Percentiles rank a stretch among this genome's conserved stretches.
phyloP scores from a whole-genome alignment of 2,888 invertebrate species.

The Pogonocherus hispidulus region DNA sequence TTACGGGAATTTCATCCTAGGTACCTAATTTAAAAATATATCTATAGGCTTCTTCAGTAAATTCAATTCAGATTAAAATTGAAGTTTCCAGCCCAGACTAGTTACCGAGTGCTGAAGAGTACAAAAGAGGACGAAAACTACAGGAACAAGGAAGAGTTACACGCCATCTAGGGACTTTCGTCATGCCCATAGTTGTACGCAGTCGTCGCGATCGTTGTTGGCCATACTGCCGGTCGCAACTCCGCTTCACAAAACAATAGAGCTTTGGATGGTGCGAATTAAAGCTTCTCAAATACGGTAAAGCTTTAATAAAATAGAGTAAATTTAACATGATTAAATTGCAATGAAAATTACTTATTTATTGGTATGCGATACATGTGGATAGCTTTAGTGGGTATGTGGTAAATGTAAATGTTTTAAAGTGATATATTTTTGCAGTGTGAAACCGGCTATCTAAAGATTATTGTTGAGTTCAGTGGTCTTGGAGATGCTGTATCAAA shows the following conservation, averaged over 20 bases:
- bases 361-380: not conserved
- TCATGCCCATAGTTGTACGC: slow-evolving; percentile 38
- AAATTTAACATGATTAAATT: not conserved
- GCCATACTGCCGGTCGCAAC: slow-evolving; percentile 42
- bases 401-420: not conserved
- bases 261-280: not conserved
- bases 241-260: slow-evolving; percentile 38
- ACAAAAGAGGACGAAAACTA: slow-evolving; percentile 27
- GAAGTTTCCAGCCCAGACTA: too few relatives aligned
- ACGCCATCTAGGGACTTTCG: slow-evolving; percentile 46
- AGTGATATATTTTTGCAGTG: slow-evolving; percentile 36
- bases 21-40: slow-evolving; percentile 19
- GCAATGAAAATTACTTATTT: not conserved
- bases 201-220: slow-evolving; percentile 41
- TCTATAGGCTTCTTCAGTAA: slow-evolving; percentile 25
- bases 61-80: too few relatives aligned
- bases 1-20: not conserved
- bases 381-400: not conserved
- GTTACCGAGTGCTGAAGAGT: too few relatives aligned
- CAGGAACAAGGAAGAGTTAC: slow-evolving; percentile 30
- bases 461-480: slow-evolving; percentile 54
- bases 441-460: slow-evolving; percentile 49
- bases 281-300: not conserved
- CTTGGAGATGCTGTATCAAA: slow-evolving; percentile 53
- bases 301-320: not conserved